Base-by-base conservation (phyloP, 64 coral and sea anemone species). In the Platygyra sinensis region DNA sequence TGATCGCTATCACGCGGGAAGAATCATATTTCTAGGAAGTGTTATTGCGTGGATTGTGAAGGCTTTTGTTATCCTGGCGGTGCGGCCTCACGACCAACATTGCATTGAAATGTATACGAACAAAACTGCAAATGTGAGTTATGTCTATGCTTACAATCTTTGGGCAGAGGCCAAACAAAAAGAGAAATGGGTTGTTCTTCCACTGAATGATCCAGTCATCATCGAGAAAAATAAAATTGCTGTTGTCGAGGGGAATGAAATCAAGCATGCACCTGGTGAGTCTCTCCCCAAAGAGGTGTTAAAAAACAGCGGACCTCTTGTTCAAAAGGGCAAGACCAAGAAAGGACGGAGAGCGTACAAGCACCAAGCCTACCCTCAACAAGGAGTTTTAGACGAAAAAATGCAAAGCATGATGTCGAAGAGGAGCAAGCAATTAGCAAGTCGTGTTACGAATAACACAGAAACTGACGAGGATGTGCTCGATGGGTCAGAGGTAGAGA, bases 21-120 rank as follows among this genome's bases (percentile, higher is more conserved):
- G 73, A 74, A 52, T 93, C 17, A 77, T 93, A 60, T 86, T 96
- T 22, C 65, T 93, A 32, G 52, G 82, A 3, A 89, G 91, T 4
- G 83, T 96, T 39, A 71, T 96, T 30, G 80, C 87, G 24, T 96
- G 94, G 94, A 67, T 96, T n/a, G 30, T 90, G 62, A 97, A 97
- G 75, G 89, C 88, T 7, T 60, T 91, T 31, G 14, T 97, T 71
- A 22, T 97, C 10, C 65, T 93, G 2, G 16, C 78, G 13, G 78
- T 97, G 25, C 76, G 69, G n/a, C 95, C 92, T 8, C 51, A 94
- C 4, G 61, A 90, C 49, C 91, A 93, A 77, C 27, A 83, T 11
- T 97, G 95, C 67, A 74, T 97, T 63, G 83, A 90, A 16, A 59
- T 86, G 12, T 94, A 91, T 52, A 75, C 1, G 24, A 91, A 91